phyloP scores from a whole-genome alignment of 2,113 vertebrate genomes.

The Etheostoma cragini region DNA sequence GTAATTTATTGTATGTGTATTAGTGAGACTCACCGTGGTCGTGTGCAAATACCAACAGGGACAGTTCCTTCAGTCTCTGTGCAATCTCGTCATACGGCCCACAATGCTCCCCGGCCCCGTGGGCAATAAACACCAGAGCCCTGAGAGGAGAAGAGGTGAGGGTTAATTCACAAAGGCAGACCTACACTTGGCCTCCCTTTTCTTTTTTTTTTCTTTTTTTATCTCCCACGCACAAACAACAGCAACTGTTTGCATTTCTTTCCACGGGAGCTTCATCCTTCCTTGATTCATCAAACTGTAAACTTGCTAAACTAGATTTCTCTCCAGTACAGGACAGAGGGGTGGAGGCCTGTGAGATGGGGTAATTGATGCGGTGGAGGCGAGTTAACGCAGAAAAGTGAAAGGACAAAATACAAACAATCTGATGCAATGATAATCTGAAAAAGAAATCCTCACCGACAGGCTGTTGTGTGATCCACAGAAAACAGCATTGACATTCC shows the following conservation, averaged over 20 bases:
- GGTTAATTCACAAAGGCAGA: slow-evolving; percentile 4
- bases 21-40: slow-evolving; percentile 91
- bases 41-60: slow-evolving; percentile 92
- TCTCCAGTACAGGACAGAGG: not conserved
- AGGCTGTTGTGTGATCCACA: no score
- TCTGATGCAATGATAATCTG: not conserved
- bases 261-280: not conserved
- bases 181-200: not conserved
- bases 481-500: not conserved
- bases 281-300: not conserved
- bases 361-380: not conserved
- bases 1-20: slow-evolving; percentile 4
- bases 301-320: not conserved
- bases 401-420: not conserved
- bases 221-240: not conserved
- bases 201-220: not conserved
- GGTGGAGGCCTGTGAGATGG: not conserved
- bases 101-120: slow-evolving; percentile 94
- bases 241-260: slow-evolving; percentile 13
- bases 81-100: slow-evolving; percentile 93
- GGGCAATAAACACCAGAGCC: slow-evolving; percentile 91
- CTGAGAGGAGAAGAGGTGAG: slow-evolving; percentile 70
- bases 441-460: not conserved
- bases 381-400: not conserved
- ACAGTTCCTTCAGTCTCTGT: slow-evolving; percentile 86